phyloP scores from a whole-genome alignment of 53 echinoderm and acorn worm genomes.

The Zoroaster sp. region DNA sequence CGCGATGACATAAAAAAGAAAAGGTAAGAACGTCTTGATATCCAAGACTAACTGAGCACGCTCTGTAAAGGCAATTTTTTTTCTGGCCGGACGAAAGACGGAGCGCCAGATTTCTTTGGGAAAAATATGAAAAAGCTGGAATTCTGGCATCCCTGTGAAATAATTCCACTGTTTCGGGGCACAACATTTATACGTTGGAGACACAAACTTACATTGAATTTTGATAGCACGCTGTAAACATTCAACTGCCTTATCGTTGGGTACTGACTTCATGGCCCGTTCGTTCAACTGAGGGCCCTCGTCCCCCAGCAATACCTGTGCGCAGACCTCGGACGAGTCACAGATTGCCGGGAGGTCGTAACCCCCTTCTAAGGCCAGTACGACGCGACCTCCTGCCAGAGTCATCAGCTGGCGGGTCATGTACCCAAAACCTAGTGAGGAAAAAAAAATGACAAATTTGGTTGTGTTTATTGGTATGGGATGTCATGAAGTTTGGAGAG shows the following conservation, averaged over 20 bases:
- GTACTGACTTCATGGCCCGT: conserved; percentile 60
- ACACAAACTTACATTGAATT: conserved; percentile 98
- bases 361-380: conserved; percentile 94
- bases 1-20: too few species aligned
- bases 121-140: too few species aligned
- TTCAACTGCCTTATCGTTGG: conserved; percentile 81
- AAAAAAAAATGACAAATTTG: background rate
- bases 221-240: conserved; percentile 82
- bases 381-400: conserved; percentile 93
- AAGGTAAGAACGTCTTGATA: too few species aligned
- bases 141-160: too few species aligned
- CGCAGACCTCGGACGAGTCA: conserved; percentile 91
- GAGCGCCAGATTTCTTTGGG: too few species aligned
- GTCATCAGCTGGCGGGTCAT: conserved; percentile 94
- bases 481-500: background rate
- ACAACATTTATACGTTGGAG: too few species aligned
- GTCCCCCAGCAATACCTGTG: conserved; percentile 84
- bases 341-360: conserved; percentile 95
- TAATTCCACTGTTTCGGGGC: too few species aligned
- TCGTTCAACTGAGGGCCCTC: conserved; percentile 75
- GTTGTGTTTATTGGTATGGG: background rate
- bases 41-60: too few species aligned
- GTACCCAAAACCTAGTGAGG: conserved; percentile 84
- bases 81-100: too few species aligned
- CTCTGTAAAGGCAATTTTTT: too few species aligned